Evolutionary conservation across 1,140 invertebrate species (phyloP), one percentile per base, ranked within the genome.

Genomic region (Aphis gossypii): DNA sequence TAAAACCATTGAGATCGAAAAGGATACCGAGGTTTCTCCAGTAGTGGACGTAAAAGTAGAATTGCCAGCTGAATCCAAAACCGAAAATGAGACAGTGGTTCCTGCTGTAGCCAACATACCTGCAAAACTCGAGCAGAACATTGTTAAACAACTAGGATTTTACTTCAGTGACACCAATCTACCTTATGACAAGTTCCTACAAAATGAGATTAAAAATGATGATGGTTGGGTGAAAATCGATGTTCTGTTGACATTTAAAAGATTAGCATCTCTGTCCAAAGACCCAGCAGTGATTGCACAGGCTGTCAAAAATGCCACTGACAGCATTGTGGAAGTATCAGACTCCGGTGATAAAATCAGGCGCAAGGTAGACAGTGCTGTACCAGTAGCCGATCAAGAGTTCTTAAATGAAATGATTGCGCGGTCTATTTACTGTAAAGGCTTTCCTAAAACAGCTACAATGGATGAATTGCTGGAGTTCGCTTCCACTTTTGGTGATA

Each of bases 151-250:
- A 18, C 82, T 96, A 92, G 94, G 97, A 96, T 97, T 97, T 94
- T 97, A 98, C 94, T 98, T 98, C 95, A 96, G 98, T 93, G 98
- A 99, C 95, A 96, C 97, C 5, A 99, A 99, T 95, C 96, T 99
- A 83, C 96, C 97, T 11, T 96, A 97, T 94, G 99, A 99, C 95
- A 99, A 98, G 95, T 99, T 99, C 95, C 95, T 99, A 6, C 97
- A 97, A 94, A 97, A 98, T 94, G 97, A 99, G 95, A 96, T 98
- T 3, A 97, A 97, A 94, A 95, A 97, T 94, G 97, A 99, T 94
- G 97, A 98, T 94, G 99, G 99, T 14, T 99, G 98, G 98, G 96
- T 99, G 38, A 96, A 98, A 6, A 95, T 99, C 60, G 96, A 97
- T 0, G 96, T 97, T 1, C 96, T 99, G 95, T 95, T 98, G 51